Percentiles rank a stretch among this genome's conserved stretches.
These are phyloP conservation scores for Danio aesculapii DNA, from an alignment of 2,797 vertebrate genomes.

Conservation along the genomic window DNA sequence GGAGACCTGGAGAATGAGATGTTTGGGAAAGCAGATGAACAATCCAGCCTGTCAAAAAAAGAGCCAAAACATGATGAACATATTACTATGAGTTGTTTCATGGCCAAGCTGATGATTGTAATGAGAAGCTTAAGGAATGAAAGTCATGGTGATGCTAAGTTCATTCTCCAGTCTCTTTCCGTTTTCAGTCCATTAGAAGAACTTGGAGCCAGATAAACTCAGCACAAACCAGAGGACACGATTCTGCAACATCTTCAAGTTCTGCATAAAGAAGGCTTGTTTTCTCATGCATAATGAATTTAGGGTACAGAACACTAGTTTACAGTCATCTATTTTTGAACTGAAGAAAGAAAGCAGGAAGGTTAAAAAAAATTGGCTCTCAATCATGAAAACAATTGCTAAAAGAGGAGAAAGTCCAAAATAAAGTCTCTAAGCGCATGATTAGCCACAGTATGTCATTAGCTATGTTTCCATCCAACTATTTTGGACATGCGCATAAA, in stretches of 20 bases:
- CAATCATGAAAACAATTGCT: neutral
- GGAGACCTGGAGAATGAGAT: neutral
- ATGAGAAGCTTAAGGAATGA: slow-evolving; percentile 54
- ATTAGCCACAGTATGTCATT: neutral
- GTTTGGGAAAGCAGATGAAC: neutral
- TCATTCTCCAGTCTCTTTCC: neutral
- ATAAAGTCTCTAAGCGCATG: neutral
- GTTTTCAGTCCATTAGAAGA: slow-evolving; percentile 4
- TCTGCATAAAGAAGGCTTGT: neutral
- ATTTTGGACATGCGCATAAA: no score
- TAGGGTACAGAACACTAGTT: neutral
- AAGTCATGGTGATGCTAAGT: slow-evolving; percentile 10
- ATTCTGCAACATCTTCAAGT: neutral
- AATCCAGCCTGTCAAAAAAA: slow-evolving; percentile 7
- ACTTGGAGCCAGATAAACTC: neutral
- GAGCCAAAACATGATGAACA: neutral
- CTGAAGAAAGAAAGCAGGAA: neutral
- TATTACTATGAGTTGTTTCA: neutral
- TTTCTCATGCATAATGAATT: slow-evolving; percentile 11
- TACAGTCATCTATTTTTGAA: neutral
- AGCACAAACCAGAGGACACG: neutral
- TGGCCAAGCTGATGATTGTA: slow-evolving; percentile 7
- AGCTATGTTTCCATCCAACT: no score
- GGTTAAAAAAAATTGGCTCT: neutral
- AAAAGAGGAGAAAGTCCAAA: neutral